These are phyloP conservation scores for Drosophila antonietae DNA, from an alignment of 2,888 invertebrate species.

Conservation along the genomic window DNA sequence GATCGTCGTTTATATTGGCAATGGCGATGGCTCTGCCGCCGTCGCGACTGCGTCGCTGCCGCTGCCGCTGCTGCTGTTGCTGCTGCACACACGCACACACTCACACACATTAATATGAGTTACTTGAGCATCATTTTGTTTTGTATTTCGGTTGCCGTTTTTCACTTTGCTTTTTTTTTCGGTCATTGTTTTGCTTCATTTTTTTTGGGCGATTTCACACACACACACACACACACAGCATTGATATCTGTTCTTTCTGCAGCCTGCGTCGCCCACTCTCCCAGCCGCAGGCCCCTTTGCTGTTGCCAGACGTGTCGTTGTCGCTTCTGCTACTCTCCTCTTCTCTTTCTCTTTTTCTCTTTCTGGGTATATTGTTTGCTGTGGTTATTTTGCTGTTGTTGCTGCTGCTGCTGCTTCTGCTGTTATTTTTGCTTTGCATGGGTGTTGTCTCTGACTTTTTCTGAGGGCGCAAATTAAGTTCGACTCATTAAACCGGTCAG, in stretches of 20 bases:
- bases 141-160: constrained; percentile 54
- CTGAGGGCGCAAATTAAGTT: constrained; percentile 76
- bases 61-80: constrained; percentile 36
- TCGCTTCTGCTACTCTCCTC: constrained; percentile 38
- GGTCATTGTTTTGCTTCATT: constrained; percentile 45
- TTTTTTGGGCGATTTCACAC: constrained; percentile 59
- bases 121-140: constrained; percentile 75
- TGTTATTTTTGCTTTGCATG: constrained; percentile 35
- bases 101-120: constrained; percentile 58
- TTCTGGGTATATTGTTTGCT: constrained; percentile 13
- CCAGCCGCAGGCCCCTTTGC: constrained; percentile 15
- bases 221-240: constrained; percentile 26
- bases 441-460: constrained; percentile 58
- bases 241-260: constrained; percentile 60
- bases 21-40: constrained; percentile 48
- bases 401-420: background rate
- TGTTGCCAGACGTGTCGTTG: constrained; percentile 56
- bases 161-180: constrained; percentile 50
- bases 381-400: constrained; percentile 16
- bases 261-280: constrained; percentile 64
- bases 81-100: constrained; percentile 40
- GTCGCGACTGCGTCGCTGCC: constrained; percentile 36
- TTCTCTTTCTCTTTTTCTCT: constrained; percentile 27
- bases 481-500: constrained; percentile 77
- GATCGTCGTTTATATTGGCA: constrained; percentile 76